Evolutionary conservation across 2,113 vertebrate genomes (phyloP).

Genomic region (Alaudala cheleensis): DNA sequence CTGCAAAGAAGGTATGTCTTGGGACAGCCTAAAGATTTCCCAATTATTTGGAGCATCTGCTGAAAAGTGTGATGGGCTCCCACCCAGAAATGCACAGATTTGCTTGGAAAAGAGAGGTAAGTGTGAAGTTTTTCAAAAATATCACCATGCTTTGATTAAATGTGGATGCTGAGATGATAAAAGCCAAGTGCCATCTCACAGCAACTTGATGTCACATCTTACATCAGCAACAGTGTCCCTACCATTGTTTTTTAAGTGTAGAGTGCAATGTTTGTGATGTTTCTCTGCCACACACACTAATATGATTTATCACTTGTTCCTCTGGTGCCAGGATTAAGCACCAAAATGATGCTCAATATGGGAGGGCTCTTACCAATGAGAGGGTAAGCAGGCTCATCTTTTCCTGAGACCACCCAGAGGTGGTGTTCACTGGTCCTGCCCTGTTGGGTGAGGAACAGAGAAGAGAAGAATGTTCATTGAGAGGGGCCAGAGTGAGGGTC

Average conservation of each 20-base stretch:
- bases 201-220: background rate
- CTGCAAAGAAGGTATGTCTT: background rate
- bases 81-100: background rate
- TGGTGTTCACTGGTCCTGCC: conserved; percentile 69
- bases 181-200: background rate
- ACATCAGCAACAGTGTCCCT: background rate
- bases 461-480: background rate
- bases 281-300: background rate
- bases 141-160: background rate
- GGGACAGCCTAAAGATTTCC: background rate
- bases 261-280: background rate
- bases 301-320: background rate
- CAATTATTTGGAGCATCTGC: background rate
- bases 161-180: background rate
- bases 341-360: background rate
- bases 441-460: conserved; percentile 41
- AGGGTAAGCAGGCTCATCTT: conserved; percentile 73
- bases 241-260: background rate
- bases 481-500: background rate
- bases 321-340: background rate
- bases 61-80: background rate
- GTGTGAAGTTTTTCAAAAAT: background rate
- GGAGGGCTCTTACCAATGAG: conserved; percentile 75
- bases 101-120: background rate
- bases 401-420: conserved; percentile 77